Base-by-base conservation (phyloP, 2,888 invertebrate genomes). In the Diarsia brunnea region DNA sequence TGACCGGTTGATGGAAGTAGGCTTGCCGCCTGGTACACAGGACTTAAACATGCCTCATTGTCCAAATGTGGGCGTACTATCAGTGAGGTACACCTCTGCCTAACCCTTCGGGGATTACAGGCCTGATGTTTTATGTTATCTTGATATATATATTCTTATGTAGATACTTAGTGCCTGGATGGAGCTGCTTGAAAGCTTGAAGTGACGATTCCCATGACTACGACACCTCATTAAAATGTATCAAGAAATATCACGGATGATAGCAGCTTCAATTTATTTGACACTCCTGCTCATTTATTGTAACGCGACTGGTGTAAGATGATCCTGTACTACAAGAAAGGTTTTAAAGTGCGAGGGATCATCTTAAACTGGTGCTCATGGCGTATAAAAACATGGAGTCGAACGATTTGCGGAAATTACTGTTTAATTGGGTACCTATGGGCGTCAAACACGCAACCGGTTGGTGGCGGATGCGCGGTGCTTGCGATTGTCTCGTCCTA, bases 341-440 rank as follows among this genome's bases (percentile, higher is more conserved):
- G 2, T 4, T 1, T n/a, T 19, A 11, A 27, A 21, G 12, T 0
- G 1, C 14, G 58, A 51, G 21, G 12, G 76, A 0, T 70, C 77
- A 73, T 51, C 11, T 63, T 63, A 76, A 7, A 71, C 1, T 79
- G 78, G 81, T 43, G 16, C 0, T n/a, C 0, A 47, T 7, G n/a
- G 27, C 47, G 63, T 64, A 77, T 82, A 86, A 87, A 90, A 90
- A 87, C 82, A 81, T 79, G 80, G 67, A 75, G 81, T 72, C 72
- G 64, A 79, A 81, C 75, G 86, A 86, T 89, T 91, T 91, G 90
- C 90, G 90, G 91, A 91, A 89, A 92, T 92, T 90, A 87, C 84
- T 85, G 76, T 89, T 86, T 92, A 91, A 91, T 92, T 92, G 90
- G 88, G 78, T 84, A 55, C 55, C 14, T 55, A 88, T 85, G 86